Conservation (phyloP, 2,113 vertebrate genomes). For the Ammodramus savannarum region DNA sequence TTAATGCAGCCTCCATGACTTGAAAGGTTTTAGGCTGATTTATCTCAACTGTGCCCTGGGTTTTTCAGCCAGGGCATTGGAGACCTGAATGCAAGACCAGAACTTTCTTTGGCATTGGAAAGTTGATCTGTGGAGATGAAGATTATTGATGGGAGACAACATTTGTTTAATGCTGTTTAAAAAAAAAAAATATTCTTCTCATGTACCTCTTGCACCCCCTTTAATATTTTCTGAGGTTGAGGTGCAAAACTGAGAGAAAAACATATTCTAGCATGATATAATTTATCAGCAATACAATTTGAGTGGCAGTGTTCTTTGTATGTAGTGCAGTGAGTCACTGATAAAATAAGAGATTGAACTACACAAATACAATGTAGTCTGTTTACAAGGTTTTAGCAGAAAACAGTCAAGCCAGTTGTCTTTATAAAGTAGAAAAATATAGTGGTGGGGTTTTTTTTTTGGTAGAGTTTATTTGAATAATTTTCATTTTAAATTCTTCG, state of each 20-base stretch:
- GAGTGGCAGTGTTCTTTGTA: slow-evolving; percentile 15
- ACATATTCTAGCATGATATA: slow-evolving; percentile 8
- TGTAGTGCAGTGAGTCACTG: slow-evolving; percentile 39
- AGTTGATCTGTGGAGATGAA: neutral
- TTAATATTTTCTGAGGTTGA: slow-evolving; percentile 47
- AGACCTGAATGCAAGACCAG: neutral
- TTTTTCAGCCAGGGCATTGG: neutral
- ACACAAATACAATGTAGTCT: slow-evolving; percentile 23
- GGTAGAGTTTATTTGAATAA: neutral
- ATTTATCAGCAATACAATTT: slow-evolving; percentile 42
- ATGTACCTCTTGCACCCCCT: slow-evolving; percentile 9
- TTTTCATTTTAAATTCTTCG: neutral
- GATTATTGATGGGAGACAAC: neutral
- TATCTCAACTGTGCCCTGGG: neutral
- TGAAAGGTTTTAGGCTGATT: neutral
- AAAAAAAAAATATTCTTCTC: neutral
- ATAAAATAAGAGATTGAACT: slow-evolving; percentile 45
- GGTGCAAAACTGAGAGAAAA: slow-evolving; percentile 36
- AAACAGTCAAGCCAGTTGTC: neutral
- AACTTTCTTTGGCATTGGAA: neutral
- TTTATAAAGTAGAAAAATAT: neutral
- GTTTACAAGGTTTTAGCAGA: neutral
- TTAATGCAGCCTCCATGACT: neutral
- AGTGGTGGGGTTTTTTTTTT: neutral
- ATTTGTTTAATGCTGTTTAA: slow-evolving; percentile 8